phyloP scores from a whole-genome alignment of 1,140 invertebrate genomes.

The Euura lappo region DNA sequence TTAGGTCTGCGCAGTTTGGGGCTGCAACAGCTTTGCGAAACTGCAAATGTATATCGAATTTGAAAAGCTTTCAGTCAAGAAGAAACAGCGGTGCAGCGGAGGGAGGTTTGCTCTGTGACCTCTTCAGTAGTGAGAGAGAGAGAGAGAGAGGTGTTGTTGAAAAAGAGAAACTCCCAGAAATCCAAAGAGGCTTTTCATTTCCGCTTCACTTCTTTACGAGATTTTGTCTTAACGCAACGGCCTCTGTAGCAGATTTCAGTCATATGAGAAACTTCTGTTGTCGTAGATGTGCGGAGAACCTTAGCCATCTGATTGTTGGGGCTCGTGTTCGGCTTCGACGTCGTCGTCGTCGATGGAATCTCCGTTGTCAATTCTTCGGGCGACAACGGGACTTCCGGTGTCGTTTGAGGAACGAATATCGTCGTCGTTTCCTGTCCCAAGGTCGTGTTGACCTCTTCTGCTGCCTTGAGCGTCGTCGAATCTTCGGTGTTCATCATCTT shows the following conservation, averaged over 20 bases:
- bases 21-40: background rate
- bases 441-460: conserved; percentile 34
- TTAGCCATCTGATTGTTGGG: conserved; percentile 59
- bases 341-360: conserved; percentile 22
- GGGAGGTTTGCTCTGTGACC: no score
- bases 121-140: no score
- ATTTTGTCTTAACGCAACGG: conserved; percentile 78
- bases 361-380: conserved; percentile 30
- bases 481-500: conserved; percentile 20
- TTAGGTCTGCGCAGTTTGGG: no score
- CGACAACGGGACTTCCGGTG: conserved; percentile 34
- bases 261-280: conserved; percentile 81
- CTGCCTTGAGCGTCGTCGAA: conserved; percentile 44
- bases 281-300: conserved; percentile 73
- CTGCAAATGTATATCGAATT: background rate
- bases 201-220: conserved; percentile 45
- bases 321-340: conserved; percentile 19
- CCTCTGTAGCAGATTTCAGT: conserved; percentile 87
- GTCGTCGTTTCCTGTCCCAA: conserved; percentile 47
- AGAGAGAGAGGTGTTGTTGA: no score
- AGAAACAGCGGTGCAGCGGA: background rate
- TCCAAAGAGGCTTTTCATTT: conserved; percentile 31
- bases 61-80: conserved; percentile 15
- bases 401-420: conserved; percentile 19
- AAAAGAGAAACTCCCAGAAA: no score